Evolutionary conservation across 2,113 vertebrate genomes (phyloP).

Genomic region (Alectura lathami): DNA sequence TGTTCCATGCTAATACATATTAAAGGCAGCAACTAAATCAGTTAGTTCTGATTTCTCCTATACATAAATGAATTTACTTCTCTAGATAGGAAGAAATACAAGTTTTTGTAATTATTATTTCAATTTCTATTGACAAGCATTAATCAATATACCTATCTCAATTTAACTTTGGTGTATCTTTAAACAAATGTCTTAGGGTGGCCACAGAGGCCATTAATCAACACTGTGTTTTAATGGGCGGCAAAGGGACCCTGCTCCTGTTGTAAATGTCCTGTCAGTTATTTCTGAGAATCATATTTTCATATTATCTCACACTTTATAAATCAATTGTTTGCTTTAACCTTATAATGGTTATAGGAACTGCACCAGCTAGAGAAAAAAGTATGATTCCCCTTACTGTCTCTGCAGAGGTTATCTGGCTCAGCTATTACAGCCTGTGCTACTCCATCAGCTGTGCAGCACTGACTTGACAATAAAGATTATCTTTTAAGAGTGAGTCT

Average conservation of each 20-base stretch:
- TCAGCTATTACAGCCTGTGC: not conserved
- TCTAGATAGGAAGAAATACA: not conserved
- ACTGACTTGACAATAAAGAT: not conserved
- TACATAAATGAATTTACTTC: not conserved
- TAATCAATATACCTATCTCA: not conserved
- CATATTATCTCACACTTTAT: not conserved
- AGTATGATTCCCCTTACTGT: not conserved
- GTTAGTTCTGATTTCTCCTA: not conserved
- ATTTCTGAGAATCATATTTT: not conserved
- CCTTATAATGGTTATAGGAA: not conserved
- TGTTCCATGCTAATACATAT: not conserved
- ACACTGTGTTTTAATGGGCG: not conserved
- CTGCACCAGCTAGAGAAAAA: not conserved
- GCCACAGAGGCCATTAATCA: not conserved
- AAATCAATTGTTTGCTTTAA: not conserved
- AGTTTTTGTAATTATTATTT: not conserved
- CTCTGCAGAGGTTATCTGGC: slow-evolving; percentile 15
- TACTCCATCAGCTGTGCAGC: not conserved
- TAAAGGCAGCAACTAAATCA: not conserved
- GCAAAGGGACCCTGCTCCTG: not conserved
- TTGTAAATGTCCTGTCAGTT: not conserved
- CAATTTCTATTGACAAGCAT: not conserved
- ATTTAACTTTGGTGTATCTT: not conserved
- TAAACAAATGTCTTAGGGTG: not conserved
- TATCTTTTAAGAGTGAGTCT: not conserved